These are phyloP conservation scores for Panagrolaimus sp. DNA, from an alignment of 1,140 invertebrate species.

Conservation along the genomic window DNA sequence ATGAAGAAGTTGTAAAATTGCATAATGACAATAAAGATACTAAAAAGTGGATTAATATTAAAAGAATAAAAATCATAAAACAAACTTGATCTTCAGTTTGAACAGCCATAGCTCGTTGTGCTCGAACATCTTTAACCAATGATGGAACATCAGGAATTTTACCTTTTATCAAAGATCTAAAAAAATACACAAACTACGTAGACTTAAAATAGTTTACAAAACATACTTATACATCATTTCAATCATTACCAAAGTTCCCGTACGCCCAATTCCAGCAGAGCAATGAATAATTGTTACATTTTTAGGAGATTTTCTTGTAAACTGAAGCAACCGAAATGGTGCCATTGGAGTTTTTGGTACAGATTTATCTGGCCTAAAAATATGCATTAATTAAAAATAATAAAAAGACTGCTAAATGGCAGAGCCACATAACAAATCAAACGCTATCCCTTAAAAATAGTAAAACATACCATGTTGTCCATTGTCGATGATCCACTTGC, in stretches of 20 bases:
- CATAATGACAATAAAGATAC: conserved; percentile 10
- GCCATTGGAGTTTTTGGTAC: conserved; percentile 8
- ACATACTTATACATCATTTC: conserved; percentile 7
- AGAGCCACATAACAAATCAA: too few relatives aligned
- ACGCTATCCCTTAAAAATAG: too few relatives aligned
- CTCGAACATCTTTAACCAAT: conserved; percentile 2
- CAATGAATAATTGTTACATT: conserved; percentile 1
- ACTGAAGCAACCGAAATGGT: conserved; percentile 5
- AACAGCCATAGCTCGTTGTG: not conserved
- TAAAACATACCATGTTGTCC: not conserved
- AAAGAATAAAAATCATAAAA: too few relatives aligned
- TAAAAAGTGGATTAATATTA: too few relatives aligned
- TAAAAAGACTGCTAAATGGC: too few relatives aligned
- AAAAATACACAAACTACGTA: not conserved
- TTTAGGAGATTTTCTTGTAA: not conserved
- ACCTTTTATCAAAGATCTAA: not conserved
- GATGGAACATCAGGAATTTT: not conserved
- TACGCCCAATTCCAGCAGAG: not conserved
- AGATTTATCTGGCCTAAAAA: not conserved
- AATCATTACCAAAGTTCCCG: conserved; percentile 5
- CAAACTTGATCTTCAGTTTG: not conserved
- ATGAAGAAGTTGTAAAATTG: not conserved
- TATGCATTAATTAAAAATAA: too few relatives aligned
- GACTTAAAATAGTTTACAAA: not conserved
- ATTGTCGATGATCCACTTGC: not conserved